These are phyloP conservation scores for Conops quadrifasciatus DNA, from an alignment of 2,888 invertebrate genomes.

Conservation along the genomic window DNA sequence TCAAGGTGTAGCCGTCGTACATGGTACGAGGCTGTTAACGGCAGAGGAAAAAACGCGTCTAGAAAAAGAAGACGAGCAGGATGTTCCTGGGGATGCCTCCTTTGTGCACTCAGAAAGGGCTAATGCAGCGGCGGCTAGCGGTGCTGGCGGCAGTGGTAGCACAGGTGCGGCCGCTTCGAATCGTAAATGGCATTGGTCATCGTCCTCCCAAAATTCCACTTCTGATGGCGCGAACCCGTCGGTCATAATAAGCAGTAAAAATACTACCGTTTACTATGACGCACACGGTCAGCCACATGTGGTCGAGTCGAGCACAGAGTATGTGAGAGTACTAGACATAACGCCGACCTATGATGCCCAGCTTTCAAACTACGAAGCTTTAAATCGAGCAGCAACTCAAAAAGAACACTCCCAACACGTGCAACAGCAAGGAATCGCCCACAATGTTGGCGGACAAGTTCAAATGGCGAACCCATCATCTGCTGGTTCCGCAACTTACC, in stretches of 20 bases:
- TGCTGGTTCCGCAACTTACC: conserved; percentile 39
- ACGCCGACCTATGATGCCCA: conserved; percentile 32
- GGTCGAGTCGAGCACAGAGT: conserved; percentile 68
- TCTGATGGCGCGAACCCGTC: conserved; percentile 44
- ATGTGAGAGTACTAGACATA: conserved; percentile 42
- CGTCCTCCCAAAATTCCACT: conserved; percentile 48
- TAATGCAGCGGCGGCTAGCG: conserved; percentile 55
- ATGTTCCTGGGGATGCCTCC: conserved; percentile 66
- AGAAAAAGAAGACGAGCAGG: conserved; percentile 61
- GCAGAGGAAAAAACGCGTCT: conserved; percentile 61
- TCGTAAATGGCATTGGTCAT: conserved; percentile 38
- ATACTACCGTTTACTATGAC: conserved; percentile 64
- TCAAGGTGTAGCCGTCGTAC: conserved; percentile 46
- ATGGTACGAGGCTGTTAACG: conserved; percentile 52
- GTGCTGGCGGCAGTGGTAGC: conserved; percentile 33
- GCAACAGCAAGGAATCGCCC: conserved; percentile 36
- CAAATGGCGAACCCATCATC: conserved; percentile 54
- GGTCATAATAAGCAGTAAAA: conserved; percentile 54
- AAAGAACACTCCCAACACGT: conserved; percentile 22
- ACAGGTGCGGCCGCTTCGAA: too few species aligned
- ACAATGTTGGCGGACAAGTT: conserved; percentile 54
- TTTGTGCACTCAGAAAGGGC: conserved; percentile 63
- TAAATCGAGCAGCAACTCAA: conserved; percentile 1
- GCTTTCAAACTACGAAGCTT: conserved; percentile 33
- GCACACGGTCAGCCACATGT: conserved; percentile 66